These are phyloP conservation scores for Oryzias javanicus DNA, from an alignment of 2,113 vertebrate species.

Conservation along the genomic window DNA sequence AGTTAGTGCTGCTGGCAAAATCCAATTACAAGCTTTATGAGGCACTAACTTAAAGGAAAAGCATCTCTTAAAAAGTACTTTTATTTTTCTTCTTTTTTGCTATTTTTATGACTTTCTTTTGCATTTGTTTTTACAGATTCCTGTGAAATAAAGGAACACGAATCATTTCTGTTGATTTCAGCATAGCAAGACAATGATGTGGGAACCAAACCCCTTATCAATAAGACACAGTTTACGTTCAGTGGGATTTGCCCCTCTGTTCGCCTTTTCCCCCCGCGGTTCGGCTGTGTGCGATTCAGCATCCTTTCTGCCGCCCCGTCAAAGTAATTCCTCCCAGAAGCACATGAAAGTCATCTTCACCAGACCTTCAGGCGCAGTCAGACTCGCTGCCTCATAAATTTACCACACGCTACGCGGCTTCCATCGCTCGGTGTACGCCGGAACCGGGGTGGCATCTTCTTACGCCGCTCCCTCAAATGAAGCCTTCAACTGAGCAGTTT, in stretches of 20 bases:
- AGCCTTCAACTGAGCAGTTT: conserved; percentile 9
- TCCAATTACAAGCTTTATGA: too few relatives aligned
- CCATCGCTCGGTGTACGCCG: background rate
- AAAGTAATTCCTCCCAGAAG: conserved; percentile 49
- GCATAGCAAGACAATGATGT: too few relatives aligned
- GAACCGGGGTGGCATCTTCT: conserved; percentile 15
- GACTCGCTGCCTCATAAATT: conserved; percentile 52
- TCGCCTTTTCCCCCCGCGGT: conserved; percentile 17
- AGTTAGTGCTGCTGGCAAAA: too few relatives aligned
- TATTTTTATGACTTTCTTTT: too few relatives aligned
- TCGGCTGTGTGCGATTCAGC: conserved; percentile 43
- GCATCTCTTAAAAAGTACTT: too few relatives aligned
- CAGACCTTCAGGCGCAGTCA: conserved; percentile 40
- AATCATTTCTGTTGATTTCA: too few relatives aligned
- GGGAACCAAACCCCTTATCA: too few relatives aligned
- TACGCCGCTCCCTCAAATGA: conserved; percentile 3
- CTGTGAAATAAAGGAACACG: too few relatives aligned
- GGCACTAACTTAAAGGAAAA: too few relatives aligned
- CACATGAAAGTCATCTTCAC: conserved; percentile 51
- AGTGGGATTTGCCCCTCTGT: background rate
- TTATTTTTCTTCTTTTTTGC: too few relatives aligned
- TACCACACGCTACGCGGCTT: conserved; percentile 17
- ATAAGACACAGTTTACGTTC: too few relatives aligned
- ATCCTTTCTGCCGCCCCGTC: conserved; percentile 41
- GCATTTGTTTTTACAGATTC: too few relatives aligned